Evolutionary conservation across 2,113 vertebrate genomes (phyloP).

Genomic region (Brienomyrus longianalis): DNA sequence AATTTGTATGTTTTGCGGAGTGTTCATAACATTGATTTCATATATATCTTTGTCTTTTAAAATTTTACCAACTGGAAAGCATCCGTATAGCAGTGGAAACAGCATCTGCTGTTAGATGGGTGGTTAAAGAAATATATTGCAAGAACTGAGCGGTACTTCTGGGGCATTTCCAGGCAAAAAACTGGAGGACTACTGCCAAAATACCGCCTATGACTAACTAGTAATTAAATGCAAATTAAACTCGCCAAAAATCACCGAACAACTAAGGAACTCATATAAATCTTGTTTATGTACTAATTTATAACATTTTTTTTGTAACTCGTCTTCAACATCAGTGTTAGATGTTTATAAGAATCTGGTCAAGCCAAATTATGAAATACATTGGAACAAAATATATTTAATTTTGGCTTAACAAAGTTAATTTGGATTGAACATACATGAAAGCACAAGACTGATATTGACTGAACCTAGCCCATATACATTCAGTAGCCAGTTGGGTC

Average conservation of each 20-base stretch:
- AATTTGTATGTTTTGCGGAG: not conserved
- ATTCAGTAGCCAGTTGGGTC: not conserved
- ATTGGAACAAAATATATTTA: not conserved
- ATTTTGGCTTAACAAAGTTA: not conserved
- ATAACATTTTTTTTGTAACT: not conserved
- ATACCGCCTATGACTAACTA: not conserved
- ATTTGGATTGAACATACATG: not conserved
- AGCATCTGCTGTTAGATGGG: not conserved
- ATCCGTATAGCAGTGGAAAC: not conserved
- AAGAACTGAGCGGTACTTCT: not conserved
- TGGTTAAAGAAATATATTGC: not conserved
- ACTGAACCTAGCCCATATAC: not conserved
- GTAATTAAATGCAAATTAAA: not conserved
- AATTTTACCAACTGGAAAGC: not conserved
- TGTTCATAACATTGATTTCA: not conserved
- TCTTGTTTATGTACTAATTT: not conserved
- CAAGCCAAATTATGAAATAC: not conserved
- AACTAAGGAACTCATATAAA: not conserved
- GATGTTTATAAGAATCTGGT: not conserved
- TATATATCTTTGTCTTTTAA: not conserved
- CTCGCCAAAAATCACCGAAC: not conserved
- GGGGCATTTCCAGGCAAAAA: not conserved
- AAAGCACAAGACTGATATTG: not conserved
- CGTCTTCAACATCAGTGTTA: not conserved
- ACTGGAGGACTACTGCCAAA: not conserved